Conservation (phyloP, 2,797 vertebrate species). For the Megaceryle alcyon region DNA sequence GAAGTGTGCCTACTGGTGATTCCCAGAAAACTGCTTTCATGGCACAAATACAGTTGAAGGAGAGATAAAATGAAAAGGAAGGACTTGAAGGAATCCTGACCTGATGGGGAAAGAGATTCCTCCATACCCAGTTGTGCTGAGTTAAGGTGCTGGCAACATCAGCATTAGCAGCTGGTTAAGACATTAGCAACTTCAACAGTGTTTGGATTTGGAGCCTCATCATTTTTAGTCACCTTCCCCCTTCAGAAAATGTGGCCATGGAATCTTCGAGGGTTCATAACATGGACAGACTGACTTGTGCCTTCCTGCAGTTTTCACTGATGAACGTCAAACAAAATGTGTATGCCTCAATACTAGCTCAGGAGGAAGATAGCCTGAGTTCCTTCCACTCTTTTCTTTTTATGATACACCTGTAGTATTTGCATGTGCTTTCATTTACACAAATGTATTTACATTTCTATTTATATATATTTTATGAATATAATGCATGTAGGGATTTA, state of each 20-base stretch:
- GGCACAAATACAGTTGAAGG: neutral
- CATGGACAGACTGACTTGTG: neutral
- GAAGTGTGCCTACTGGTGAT: neutral
- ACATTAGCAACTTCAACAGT: neutral
- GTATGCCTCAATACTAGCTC: neutral
- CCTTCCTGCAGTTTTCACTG: neutral
- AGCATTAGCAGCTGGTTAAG: neutral
- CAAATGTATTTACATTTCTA: neutral
- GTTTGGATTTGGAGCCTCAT: neutral
- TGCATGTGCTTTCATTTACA: neutral
- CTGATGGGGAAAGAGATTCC: neutral
- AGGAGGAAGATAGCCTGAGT: neutral
- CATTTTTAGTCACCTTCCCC: neutral
- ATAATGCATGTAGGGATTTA: neutral
- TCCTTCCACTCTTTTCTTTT: neutral
- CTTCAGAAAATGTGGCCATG: neutral
- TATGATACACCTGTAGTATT: neutral
- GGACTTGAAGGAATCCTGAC: neutral
- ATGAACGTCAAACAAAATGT: neutral
- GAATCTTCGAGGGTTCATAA: neutral
- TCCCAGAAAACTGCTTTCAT: slow-evolving; percentile 22
- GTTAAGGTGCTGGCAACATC: neutral
- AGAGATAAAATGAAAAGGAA: neutral
- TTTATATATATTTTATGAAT: neutral
- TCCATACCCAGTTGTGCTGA: neutral